phyloP scores from a whole-genome alignment of 2,888 invertebrate genomes.

The Tolmerus cingulatus region DNA sequence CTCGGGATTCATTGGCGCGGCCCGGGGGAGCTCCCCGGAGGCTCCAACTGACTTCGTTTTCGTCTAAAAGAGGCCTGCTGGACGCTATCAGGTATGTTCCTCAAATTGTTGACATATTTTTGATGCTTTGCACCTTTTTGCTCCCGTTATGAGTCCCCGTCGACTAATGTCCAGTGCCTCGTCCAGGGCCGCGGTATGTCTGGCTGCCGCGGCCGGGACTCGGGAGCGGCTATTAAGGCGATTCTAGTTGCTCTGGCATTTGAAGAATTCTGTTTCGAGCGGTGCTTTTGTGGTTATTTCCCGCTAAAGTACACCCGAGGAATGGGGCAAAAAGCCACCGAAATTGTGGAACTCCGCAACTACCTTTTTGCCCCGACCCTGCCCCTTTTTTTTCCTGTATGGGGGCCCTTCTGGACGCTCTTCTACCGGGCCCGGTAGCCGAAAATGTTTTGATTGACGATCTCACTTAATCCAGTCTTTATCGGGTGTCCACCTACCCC shows the following conservation, averaged over 20 bases:
- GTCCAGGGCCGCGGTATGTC: background rate
- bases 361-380: background rate
- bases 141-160: conserved; percentile 5
- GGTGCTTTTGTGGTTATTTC: conserved; percentile 23
- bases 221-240: conserved; percentile 41
- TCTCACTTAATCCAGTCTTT: conserved; percentile 19
- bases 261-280: conserved; percentile 41
- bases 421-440: background rate
- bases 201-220: background rate
- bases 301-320: background rate
- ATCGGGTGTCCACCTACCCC: conserved; percentile 11
- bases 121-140: conserved; percentile 49
- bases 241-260: conserved; percentile 43
- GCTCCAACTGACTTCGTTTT: background rate
- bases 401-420: background rate
- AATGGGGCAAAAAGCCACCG: conserved; percentile 8
- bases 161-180: background rate
- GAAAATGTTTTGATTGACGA: conserved; percentile 15
- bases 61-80: conserved; percentile 5
- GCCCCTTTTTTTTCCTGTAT: background rate
- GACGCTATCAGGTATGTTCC: conserved; percentile 45
- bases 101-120: conserved; percentile 49
- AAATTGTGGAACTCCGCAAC: background rate
- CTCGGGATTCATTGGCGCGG: background rate
- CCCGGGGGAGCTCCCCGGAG: background rate